A percentile compares a stretch with the other conserved stretches of the same genome.
Conservation (phyloP, 1,140 invertebrate genomes). For the Fopius arisanus region DNA sequence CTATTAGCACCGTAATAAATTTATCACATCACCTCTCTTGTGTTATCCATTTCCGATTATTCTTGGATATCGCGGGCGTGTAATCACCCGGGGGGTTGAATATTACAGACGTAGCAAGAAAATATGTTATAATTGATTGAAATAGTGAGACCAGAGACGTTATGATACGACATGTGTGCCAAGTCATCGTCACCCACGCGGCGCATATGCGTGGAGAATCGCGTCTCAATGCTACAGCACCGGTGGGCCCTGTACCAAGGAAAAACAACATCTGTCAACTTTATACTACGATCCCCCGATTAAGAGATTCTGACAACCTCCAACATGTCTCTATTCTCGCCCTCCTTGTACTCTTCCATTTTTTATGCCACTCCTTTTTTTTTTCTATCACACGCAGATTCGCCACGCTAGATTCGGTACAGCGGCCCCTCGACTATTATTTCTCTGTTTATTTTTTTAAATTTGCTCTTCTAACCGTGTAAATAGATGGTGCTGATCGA, state of each 20-base stretch:
- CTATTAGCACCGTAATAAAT: background rate
- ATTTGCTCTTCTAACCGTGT: background rate
- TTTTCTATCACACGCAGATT: background rate
- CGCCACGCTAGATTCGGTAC: background rate
- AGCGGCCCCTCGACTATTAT: background rate
- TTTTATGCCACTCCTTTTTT: constrained; percentile 5
- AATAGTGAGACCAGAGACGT: background rate
- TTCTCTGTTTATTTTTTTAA: background rate
- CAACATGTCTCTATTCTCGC: constrained; percentile 19
- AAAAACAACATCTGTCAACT: constrained; percentile 50
- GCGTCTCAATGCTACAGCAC: constrained; percentile 22
- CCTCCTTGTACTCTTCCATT: background rate
- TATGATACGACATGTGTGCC: background rate
- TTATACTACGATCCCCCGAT: constrained; percentile 26
- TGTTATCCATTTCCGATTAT: constrained; percentile 42
- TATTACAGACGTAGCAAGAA: background rate
- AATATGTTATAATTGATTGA: constrained; percentile 16
- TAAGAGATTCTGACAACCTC: constrained; percentile 5
- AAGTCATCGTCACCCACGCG: constrained; percentile 23
- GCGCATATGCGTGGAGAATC: constrained; percentile 54
- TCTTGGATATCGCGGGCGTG: background rate
- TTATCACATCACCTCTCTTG: background rate
- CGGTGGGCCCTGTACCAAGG: constrained; percentile 16
- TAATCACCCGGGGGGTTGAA: background rate
- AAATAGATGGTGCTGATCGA: background rate